Base-by-base conservation (phyloP, 2,888 invertebrate species). In the Nomada fucata region DNA sequence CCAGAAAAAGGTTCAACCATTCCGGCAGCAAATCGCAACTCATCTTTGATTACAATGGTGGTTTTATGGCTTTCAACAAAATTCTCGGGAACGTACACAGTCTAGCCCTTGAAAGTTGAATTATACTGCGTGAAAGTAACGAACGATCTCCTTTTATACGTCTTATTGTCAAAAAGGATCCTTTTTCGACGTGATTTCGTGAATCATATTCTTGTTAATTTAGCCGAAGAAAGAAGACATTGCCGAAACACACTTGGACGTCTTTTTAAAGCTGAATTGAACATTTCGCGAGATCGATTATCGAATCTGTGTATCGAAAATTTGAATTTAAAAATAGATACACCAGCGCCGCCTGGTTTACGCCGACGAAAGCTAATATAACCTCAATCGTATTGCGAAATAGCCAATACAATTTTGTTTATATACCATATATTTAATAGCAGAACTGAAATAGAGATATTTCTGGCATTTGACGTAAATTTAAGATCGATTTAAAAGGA, bases 11-110 rank as follows among this genome's bases (percentile, higher is more conserved):
- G 74, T 93, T 89, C 26, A 93, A 87, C 74, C 79, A 85, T 52
- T 89, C 88, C 42, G 93, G 90, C 26, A 93, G 79, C 47, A 92
- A 75, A 70, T 90, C 88, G 83, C 82, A 85, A 64, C 84, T 88
- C 91, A 91, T 91, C 71, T 75, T 90, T 55, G 68, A 23, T 47
- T 42, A 15, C 15, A 42, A 71, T 52, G 7, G 36, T 36, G 36
- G 36, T 36, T 36, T 36, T 36, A 36, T 20, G 13, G 20, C 26
- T 42, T 50, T 9, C 15, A 2, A 26, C 36, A 9, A 23, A 18
- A 60, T n/a, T 13, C 26, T 42, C 23, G 11, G 36, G 18, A 23
- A 5, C 18, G 26, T 55, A 26, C 15, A 13, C 20, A 15, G 11
- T 44, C 52, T 59, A 36, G 47, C 7, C 65, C 29, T 18, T 26